phyloP scores from a whole-genome alignment of 2,113 vertebrate genomes.

The Zapus hudsonius region DNA sequence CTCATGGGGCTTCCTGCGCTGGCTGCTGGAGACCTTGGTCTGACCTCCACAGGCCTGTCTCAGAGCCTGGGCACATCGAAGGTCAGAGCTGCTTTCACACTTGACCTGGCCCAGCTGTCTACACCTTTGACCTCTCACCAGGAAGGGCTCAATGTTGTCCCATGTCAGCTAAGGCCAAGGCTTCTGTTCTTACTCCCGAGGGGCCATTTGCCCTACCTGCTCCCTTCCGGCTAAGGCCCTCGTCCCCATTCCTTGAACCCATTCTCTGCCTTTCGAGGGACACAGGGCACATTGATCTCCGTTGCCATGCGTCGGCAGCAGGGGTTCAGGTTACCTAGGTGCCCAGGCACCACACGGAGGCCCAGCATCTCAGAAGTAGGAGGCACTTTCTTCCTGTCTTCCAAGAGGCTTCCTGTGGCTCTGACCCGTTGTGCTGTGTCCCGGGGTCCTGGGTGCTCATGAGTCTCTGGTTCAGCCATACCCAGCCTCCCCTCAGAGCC shows the following conservation, averaged over 20 bases:
- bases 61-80: neutral
- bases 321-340: neutral
- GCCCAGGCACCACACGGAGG: neutral
- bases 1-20: neutral
- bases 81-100: neutral
- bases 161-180: neutral
- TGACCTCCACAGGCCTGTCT: neutral
- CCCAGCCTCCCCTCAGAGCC: neutral
- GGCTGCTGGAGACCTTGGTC: neutral
- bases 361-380: conserved; percentile 12
- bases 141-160: neutral
- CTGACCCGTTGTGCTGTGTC: neutral
- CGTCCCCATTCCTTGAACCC: neutral
- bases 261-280: neutral
- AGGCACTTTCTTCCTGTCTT: neutral
- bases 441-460: neutral
- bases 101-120: neutral
- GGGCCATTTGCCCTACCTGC: neutral
- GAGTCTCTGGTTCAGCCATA: no score
- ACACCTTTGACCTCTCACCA: neutral
- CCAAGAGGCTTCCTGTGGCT: conserved; percentile 31
- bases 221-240: neutral
- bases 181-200: neutral
- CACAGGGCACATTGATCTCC: neutral
- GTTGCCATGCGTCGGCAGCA: neutral